A percentile compares a stretch with the other conserved stretches of the same genome.
Conservation (phyloP, 2,113 vertebrate species). For the Morone saxatilis region DNA sequence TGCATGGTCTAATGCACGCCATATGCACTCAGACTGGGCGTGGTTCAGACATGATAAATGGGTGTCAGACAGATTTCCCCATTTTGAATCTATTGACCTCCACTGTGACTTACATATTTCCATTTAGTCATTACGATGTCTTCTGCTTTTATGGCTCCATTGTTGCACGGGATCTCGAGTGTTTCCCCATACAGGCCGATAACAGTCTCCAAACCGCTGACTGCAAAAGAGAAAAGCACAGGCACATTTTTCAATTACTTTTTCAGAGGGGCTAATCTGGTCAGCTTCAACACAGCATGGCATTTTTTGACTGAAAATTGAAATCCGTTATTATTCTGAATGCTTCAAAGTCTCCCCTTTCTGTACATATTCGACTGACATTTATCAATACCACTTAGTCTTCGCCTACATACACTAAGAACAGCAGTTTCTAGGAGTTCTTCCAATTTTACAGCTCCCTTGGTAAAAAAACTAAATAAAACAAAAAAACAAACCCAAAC, state of each 20-base stretch:
- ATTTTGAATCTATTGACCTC: conserved; percentile 65
- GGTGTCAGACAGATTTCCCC: conserved; percentile 56
- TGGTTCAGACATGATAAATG: conserved; percentile 71
- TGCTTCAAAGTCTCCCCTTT: conserved; percentile 5
- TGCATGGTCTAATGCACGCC: conserved; percentile 50
- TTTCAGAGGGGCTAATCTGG: conserved; percentile 30
- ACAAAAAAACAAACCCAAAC: background rate
- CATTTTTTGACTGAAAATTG: conserved; percentile 28
- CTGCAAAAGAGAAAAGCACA: conserved; percentile 79
- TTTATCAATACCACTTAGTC: conserved; percentile 53
- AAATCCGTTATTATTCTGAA: conserved; percentile 41
- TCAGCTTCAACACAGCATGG: conserved; percentile 38
- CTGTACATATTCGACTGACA: conserved; percentile 26
- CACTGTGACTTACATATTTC: conserved; percentile 94
- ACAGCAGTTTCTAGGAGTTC: conserved; percentile 31
- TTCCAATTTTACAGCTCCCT: conserved; percentile 44
- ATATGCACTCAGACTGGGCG: conserved; percentile 74
- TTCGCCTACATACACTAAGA: background rate
- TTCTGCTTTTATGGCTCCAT: conserved; percentile 36
- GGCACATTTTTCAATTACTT: conserved; percentile 37
- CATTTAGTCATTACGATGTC: conserved; percentile 90
- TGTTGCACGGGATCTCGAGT: conserved; percentile 90
- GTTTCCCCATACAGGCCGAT: conserved; percentile 90
- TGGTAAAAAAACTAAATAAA: conserved; percentile 13
- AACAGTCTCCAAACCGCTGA: conserved; percentile 84